phyloP scores from a whole-genome alignment of 1,140 invertebrate species.

The Lasioglossum albipes region DNA sequence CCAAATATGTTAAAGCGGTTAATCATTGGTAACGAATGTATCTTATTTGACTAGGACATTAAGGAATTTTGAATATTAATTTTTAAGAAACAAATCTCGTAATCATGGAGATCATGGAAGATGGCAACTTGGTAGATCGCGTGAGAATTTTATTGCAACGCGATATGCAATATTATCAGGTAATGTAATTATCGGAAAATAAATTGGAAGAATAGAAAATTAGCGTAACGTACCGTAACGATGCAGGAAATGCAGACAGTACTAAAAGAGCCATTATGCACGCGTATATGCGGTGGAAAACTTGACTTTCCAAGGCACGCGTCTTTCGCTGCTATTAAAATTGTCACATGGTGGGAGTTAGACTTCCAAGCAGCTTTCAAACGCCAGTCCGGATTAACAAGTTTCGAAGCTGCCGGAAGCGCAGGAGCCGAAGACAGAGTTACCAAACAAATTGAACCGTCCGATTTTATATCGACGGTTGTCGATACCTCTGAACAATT shows the following conservation, averaged over 20 bases:
- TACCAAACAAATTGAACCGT: constrained; percentile 86
- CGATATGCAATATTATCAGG: constrained; percentile 90
- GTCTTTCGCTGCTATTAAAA: constrained; percentile 89
- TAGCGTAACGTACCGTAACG: neutral
- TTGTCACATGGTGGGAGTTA: constrained; percentile 88
- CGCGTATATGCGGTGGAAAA: constrained; percentile 86
- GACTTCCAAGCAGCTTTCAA: constrained; percentile 83
- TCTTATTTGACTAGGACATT: neutral
- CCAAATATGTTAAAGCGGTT: neutral
- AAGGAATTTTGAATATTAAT: constrained; percentile 14
- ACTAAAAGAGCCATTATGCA: constrained; percentile 86
- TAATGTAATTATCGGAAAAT: constrained; percentile 64
- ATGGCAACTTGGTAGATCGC: constrained; percentile 91
- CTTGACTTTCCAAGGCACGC: constrained; percentile 89
- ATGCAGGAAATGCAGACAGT: constrained; percentile 86
- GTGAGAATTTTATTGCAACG: constrained; percentile 88
- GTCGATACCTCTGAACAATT: constrained; percentile 86
- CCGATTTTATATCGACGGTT: constrained; percentile 85
- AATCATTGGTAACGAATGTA: neutral
- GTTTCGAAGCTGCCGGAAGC: constrained; percentile 18
- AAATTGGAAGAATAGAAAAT: neutral
- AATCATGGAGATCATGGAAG: constrained; percentile 90
- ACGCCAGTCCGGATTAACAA: constrained; percentile 79
- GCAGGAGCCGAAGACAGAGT: constrained; percentile 78
- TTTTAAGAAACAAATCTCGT: constrained; percentile 26